Evolutionary conservation across 2,113 vertebrate species (phyloP), one percentile per base, ranked within the genome.

Genomic region (Phocoena phocoena): DNA sequence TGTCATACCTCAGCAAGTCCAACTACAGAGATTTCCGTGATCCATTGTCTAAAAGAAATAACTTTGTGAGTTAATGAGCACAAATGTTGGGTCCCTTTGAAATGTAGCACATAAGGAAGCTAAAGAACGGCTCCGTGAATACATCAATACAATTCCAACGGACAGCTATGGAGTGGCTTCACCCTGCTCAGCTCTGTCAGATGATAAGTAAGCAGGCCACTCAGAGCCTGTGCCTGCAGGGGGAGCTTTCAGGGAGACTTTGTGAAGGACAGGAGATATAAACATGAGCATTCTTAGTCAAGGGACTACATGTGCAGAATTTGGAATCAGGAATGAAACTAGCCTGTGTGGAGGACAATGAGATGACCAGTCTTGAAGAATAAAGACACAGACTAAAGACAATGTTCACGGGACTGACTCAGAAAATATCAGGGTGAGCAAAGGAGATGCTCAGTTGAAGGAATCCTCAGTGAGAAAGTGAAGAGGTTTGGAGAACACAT

Each of bases 51-150:
- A 97, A 50, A 65, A 87, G 44, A 97, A 96, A 95, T 1, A 26
- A 36, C 14, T 33, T 95, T 77, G 86, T 93, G 82, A 96, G 47
- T 96, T 95, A 96, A 62, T 12, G 76, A 82, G 73, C 82, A 96
- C 14, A 41, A 80, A 79, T 87, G 50, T 96, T 95, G 79, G 60
- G 73, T 6, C 58, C 55, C 53, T 97, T 97, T 97, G 88, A 92
- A 80, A 92, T 0, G 53, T 33, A 97, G 65, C 87, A 94, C 84
- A 87, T 84, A 73, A 26, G 67, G 82, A 90, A 96, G 53, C 87
- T 74, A 47, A 88, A 92, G 25, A 89, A 58, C 2, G 28, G 28
- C 36, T 50, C 31, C 23, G 21, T n/a, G 25, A 33, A 18, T 8
- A 83, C 1, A 33, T n/a, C 20, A 90, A 1, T 26, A 21, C 17